phyloP scores from a whole-genome alignment of 2,113 vertebrate genomes.

The Struthio camelus region DNA sequence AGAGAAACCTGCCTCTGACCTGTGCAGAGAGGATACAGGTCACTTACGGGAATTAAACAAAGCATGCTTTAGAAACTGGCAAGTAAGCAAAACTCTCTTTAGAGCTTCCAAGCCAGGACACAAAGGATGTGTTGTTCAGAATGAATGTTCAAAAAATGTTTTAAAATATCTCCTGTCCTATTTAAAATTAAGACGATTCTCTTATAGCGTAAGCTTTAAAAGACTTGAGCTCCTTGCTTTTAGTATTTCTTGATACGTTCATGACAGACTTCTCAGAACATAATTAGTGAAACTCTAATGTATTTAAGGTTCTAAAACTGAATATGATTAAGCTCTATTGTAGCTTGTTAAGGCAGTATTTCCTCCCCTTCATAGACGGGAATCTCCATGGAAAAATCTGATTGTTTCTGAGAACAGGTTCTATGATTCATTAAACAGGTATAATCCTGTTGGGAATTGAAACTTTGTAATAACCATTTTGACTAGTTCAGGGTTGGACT shows the following conservation, averaged over 20 bases:
- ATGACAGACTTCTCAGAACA: background rate
- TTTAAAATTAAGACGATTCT: background rate
- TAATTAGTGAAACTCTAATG: background rate
- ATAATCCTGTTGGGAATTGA: slow-evolving; percentile 81
- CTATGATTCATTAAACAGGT: slow-evolving; percentile 89
- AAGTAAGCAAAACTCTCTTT: background rate
- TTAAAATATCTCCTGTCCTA: background rate
- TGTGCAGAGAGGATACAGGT: background rate
- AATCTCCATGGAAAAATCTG: slow-evolving; percentile 91
- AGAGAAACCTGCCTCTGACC: background rate
- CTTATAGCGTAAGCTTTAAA: background rate
- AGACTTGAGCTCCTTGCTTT: background rate
- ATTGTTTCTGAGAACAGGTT: slow-evolving; percentile 88
- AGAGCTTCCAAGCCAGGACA: background rate
- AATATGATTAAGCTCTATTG: slow-evolving; percentile 31
- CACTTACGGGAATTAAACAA: background rate
- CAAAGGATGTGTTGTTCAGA: background rate
- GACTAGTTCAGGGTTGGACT: slow-evolving; percentile 64
- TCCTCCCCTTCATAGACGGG: slow-evolving; percentile 90
- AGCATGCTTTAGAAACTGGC: background rate
- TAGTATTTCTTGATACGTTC: background rate
- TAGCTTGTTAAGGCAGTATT: slow-evolving; percentile 80
- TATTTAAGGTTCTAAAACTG: slow-evolving; percentile 28
- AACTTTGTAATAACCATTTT: slow-evolving; percentile 68
- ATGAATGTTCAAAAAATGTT: background rate